Base-by-base conservation (phyloP, 2,113 vertebrate species). In the Cavia porcellus region DNA sequence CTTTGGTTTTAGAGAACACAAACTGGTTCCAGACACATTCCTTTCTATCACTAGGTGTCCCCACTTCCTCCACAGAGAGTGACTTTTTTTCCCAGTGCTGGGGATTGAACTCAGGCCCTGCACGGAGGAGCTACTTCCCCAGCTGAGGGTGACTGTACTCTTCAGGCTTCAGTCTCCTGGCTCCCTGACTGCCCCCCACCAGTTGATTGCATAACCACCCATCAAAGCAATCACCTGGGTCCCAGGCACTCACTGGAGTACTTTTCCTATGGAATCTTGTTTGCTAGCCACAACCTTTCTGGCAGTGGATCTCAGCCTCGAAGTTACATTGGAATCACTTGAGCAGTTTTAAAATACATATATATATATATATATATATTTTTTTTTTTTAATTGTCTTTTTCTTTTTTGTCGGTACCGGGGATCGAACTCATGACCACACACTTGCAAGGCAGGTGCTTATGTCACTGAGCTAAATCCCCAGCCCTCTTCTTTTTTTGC, bases 221-320 rank as follows among this genome's bases (percentile, higher is more conserved):
- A 94, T 25, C 7, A 57, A 79, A 94, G 52, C 79, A 93, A 28
- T 79, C 57, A 79, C 68, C 25, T 42, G 32, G 32, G 30, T 11
- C 3, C 25, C 61, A 82, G 47, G 38, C 28, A 35, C 15, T 28
- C 77, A 2, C 2, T 19, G 45, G 47, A 77, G 13, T 45, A 42
- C 25, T 70, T 79, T 42, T 45, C 59, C 57, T 89, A 5, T 72
- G 59, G 14, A 47, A 70, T 45, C 38, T 92, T 15, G 17, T 79
- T 92, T 64, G 72, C 66, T 52, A 77, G n/a, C 57, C 85, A 93
- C 12, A 64, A 62, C 82, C 52, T 59, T 25, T 96, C 66, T 50
- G 62, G 83, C 66, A 64, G 22, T 45, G 13, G 24, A 25, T 15
- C 77, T 91, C 30, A 19, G 59, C 13, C 17, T 90, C 77, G 28